A percentile compares a stretch with the other conserved stretches of the same genome.
phyloP scores from a whole-genome alignment of 23 tunicate species.

The Halocynthia aurantium region DNA sequence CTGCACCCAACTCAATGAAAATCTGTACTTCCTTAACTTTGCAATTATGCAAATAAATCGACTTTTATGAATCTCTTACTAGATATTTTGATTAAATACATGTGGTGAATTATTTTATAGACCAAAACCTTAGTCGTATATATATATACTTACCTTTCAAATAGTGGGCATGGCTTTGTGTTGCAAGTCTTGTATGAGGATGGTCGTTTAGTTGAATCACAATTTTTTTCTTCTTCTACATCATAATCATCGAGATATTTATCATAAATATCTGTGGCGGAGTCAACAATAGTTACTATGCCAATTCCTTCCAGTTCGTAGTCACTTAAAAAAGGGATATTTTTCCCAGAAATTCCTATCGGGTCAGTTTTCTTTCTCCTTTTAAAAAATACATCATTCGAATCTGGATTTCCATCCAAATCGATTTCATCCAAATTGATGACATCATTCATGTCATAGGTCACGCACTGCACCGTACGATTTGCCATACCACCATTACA shows the following conservation, averaged over 20 bases:
- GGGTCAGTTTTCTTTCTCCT: too few relatives aligned
- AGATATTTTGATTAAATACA: too few relatives aligned
- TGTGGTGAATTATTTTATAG: neutral
- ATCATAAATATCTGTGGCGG: neutral
- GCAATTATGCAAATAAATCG: too few relatives aligned
- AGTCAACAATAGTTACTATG: too few relatives aligned
- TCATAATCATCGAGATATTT: slow-evolving; percentile 26
- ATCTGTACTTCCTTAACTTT: too few relatives aligned
- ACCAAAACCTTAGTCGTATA: neutral
- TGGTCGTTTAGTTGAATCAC: slow-evolving; percentile 41
- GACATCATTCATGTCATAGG: slow-evolving; percentile 60
- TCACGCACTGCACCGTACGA: slow-evolving; percentile 69
- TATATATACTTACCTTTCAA: slow-evolving; percentile 12
- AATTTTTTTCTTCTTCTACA: slow-evolving; percentile 41
- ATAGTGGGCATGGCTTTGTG: slow-evolving; percentile 1
- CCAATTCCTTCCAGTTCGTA: too few relatives aligned
- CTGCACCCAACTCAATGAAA: too few relatives aligned
- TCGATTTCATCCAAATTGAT: slow-evolving; percentile 22
- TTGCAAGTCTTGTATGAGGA: slow-evolving; percentile 27
- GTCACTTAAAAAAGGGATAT: too few relatives aligned
- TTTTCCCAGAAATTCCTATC: too few relatives aligned
- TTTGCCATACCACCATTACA: slow-evolving; percentile 42
- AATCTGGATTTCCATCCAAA: neutral
- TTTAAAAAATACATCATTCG: neutral
- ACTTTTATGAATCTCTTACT: too few relatives aligned